phyloP scores from a whole-genome alignment of 2,888 invertebrate genomes.

The Gryllus longicercus region DNA sequence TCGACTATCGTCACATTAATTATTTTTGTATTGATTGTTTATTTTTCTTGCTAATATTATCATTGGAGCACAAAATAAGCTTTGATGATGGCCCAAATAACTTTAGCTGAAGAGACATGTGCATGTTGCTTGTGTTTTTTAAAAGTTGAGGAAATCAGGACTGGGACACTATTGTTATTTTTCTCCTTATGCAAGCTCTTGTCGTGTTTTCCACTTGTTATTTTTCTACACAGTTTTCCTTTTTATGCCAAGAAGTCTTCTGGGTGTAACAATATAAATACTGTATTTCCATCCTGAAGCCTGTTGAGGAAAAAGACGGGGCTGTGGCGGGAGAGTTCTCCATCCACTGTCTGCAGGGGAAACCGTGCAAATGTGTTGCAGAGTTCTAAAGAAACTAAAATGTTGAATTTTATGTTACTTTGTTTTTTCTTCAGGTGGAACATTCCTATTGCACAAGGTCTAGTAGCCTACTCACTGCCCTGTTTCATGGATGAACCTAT shows the following conservation, averaged over 20 bases:
- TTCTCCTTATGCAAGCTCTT: constrained; percentile 38
- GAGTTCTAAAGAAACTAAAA: not conserved
- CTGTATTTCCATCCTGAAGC: constrained; percentile 10
- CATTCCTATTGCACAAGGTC: constrained; percentile 10
- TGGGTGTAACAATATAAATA: constrained; percentile 18
- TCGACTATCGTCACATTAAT: constrained; percentile 37
- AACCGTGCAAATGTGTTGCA: not conserved
- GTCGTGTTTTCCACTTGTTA: constrained; percentile 38
- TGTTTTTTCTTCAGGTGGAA: not conserved
- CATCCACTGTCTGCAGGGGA: not conserved
- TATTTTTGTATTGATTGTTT: constrained; percentile 38
- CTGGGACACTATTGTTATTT: constrained; percentile 32
- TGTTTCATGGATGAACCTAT: not conserved
- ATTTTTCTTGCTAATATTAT: constrained; percentile 35
- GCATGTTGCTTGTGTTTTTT: constrained; percentile 23
- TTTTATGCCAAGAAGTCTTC: constrained; percentile 22
- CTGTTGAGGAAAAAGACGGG: not conserved
- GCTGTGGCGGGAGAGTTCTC: not conserved
- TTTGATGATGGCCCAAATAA: constrained; percentile 27
- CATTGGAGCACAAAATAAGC: constrained; percentile 31
- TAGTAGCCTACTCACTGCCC: constrained; percentile 3
- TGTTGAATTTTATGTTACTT: not conserved
- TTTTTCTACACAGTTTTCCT: constrained; percentile 38
- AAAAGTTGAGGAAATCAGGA: constrained; percentile 54
- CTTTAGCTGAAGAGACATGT: constrained; percentile 21